Base-by-base conservation (phyloP, 2,888 invertebrate species). In the Diloba caeruleocephala region DNA sequence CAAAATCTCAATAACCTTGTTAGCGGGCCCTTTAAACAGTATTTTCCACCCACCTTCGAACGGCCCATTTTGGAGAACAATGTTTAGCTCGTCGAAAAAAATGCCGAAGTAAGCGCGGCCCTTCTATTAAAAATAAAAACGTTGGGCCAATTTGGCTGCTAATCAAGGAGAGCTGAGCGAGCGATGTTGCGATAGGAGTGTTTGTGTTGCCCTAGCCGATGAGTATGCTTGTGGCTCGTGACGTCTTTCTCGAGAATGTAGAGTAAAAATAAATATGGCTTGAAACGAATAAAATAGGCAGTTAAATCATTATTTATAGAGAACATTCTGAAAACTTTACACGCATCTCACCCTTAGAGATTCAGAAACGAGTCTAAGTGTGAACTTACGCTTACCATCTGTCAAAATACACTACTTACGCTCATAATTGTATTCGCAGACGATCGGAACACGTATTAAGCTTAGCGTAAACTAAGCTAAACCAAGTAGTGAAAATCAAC, bases 121-220 rank as follows among this genome's bases (percentile, higher is more conserved):
- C 60, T 74, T 76, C 77, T 74, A 79, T 81, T 74, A 75, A 81
- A 79, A 78, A 82, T 78, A 82, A 82, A 81, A 78, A 76, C 70
- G 78, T 70, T 57, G 65, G 59, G 66, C 74, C 75, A 70, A 78
- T 81, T 82, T 65, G 70, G 65, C 63, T 64, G 61, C 78, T 81
- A 81, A 82, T 82, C 79, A 80, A 74, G 73, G 71, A 65, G 52
- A 58, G 80, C 79, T 81, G 82, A 81, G 68, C 55, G 37, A 29
- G 76, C 73, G 66, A 74, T 74, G 55, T 56, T 52, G 36, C 57
- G 74, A 74, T 74, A 73, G 36, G 58, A 28, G 33, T 69, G 62
- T 68, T 60, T 71, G 55, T 44, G 38, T 44, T 29, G 37, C 52
- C 26, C 26, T 36, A 10, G 37, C 10, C 13, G n/a, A 6, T 15